Base-by-base conservation (phyloP, 2,113 vertebrate species). In the Gobio gobio region DNA sequence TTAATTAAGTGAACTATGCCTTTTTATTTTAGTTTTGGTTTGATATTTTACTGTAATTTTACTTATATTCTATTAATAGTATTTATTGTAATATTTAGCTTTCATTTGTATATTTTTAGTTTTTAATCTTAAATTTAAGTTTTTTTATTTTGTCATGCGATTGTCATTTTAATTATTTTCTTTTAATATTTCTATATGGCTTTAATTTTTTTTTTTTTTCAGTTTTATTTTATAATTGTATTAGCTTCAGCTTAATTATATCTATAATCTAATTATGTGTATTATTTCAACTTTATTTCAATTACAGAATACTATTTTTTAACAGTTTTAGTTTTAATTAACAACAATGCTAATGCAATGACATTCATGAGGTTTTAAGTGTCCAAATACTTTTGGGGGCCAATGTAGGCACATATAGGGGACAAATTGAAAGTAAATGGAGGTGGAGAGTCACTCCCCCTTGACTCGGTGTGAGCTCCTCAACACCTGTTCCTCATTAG, bases 401-500 rank as follows among this genome's bases (percentile, higher is more conserved):
- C 54, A 83, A 76, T 75, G 61, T 80, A 86, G 75, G 87, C 83
- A 87, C 63, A 88, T 84, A 68, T 66, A 2, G 43, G 80, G 86
- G 79, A 76, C 26, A 51, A 72, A 74, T 12, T 22, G 45, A 82
- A n/a, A 59, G 73, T 54, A 76, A 76, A 76, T 29, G 16, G 14
- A 82, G 68, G 72, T 66, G 33, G 56, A 40, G 26, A 49, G 5
- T 76, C 83, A 36, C 88, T 91, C 88, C 89, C 89, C 87, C 83
- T 89, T 76, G 88, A 90, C 87, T 92, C 85, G 26, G 83, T 88
- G 86, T 59, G 85, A 83, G 66, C 90, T 90, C 86, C 83, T 92
- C 85, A 87, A 91, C 91, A 92, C 89, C 92, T 95, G 94, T 91
- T 94, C 90, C 90, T 94, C 90, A 93, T 94, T 93, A 93, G 86